Base-by-base conservation (phyloP, 2,113 vertebrate genomes). In the Pheucticus melanocephalus region DNA sequence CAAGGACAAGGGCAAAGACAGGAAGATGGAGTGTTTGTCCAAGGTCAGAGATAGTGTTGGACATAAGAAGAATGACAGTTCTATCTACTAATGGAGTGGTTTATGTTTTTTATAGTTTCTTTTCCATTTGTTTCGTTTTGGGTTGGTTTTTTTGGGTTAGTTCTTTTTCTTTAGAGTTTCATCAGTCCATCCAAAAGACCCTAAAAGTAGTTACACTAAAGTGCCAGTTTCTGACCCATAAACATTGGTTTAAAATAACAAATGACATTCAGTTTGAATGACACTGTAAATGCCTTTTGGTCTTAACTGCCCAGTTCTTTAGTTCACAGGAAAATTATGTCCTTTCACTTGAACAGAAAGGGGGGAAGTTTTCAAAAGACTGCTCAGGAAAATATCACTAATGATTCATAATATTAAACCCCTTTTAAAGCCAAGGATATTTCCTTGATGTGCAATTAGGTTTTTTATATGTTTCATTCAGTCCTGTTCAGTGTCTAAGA, bases 261-360 rank as follows among this genome's bases (percentile, higher is more conserved):
- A 68, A 77, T 53, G 23, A 16, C 44, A 71, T 60, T 92, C 30
- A 28, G 30, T 44, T 65, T 82, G 83, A 95, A 82, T 65, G 51
- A 70, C 42, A 50, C 35, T 33, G 22, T 91, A 89, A 90, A 94
- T 31, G 82, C 57, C 30, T 94, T 80, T 90, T 57, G 53, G 73
- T 80, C 48, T 86, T 84, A 73, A 92, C 61, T 86, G 75, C 39
- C 44, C 83, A 54, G 47, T 61, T 75, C 37, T 86, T 79, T 39
- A 84, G 80, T 70, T 82, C 4, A 5, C 22, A 69, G n/a, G 30
- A 82, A 90, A 94, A 94, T 60, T 35, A 82, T 4, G 11, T 66
- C 86, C 30, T 92, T 83, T 95, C 79, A 77, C 33, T 63, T 71
- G 69, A 95, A 88, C 51, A 94, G 63, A 61, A 92, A 90, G 53